phyloP scores from a whole-genome alignment of 2,113 vertebrate species.

The Brachyhypopomus occidentalis region DNA sequence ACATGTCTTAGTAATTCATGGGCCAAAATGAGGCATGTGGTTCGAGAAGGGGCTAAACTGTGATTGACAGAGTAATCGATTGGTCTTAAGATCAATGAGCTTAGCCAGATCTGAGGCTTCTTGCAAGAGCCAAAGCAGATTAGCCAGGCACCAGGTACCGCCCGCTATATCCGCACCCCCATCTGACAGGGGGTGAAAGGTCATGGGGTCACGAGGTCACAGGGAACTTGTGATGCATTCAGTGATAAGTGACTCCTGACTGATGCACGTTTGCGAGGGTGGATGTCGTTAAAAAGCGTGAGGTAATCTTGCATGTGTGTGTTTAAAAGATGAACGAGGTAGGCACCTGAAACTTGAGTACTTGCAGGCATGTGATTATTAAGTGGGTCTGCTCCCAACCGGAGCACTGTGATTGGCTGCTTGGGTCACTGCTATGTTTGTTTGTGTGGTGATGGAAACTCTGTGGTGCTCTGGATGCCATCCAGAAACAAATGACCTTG shows the following conservation, averaged over 20 bases:
- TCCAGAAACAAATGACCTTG: slow-evolving; percentile 44
- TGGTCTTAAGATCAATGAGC: slow-evolving; percentile 27
- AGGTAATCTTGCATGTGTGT: slow-evolving; percentile 36
- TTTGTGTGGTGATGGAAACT: slow-evolving; percentile 39
- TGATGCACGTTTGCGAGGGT: slow-evolving; percentile 12
- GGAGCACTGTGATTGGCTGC: slow-evolving; percentile 9
- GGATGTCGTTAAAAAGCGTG: slow-evolving; percentile 1
- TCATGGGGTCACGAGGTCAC: slow-evolving; percentile 48
- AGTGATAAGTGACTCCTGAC: slow-evolving; percentile 38
- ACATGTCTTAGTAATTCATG: background rate
- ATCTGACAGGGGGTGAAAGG: slow-evolving; percentile 47
- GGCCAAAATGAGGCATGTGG: background rate
- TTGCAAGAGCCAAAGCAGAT: slow-evolving; percentile 52
- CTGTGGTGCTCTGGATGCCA: slow-evolving; percentile 33
- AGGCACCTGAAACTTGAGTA: slow-evolving; percentile 30
- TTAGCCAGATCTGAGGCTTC: slow-evolving; percentile 34
- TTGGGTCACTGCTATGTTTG: slow-evolving; percentile 14
- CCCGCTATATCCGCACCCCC: slow-evolving; percentile 39
- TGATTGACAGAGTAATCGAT: slow-evolving; percentile 47
- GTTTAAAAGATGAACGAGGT: slow-evolving; percentile 29
- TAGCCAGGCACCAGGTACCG: slow-evolving; percentile 50
- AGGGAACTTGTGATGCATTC: slow-evolving; percentile 27
- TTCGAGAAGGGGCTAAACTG: background rate
- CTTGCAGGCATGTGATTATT: slow-evolving; percentile 23
- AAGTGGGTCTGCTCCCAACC: slow-evolving; percentile 25